Evolutionary conservation across 2,797 vertebrate genomes (phyloP).

Genomic region (Cercopithecus mitis): DNA sequence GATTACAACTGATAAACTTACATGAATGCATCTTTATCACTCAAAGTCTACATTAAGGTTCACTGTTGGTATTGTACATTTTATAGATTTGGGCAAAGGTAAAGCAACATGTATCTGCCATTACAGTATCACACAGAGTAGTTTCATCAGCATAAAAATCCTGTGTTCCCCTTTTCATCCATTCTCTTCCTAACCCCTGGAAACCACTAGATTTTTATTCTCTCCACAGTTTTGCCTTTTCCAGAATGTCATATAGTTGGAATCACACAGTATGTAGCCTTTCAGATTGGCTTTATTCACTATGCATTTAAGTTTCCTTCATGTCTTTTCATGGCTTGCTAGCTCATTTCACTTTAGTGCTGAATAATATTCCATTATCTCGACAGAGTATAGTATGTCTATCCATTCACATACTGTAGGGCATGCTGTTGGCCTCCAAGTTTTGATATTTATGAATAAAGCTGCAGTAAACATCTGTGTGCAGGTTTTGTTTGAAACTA

Average conservation of each 20-base stretch:
- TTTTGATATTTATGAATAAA: neutral
- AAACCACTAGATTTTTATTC: neutral
- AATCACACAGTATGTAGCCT: neutral
- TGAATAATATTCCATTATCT: neutral
- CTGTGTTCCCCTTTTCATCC: neutral
- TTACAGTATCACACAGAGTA: neutral
- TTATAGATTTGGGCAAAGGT: neutral
- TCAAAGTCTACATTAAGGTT: neutral
- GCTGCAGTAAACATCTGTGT: rapidly evolving
- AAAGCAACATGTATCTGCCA: no score
- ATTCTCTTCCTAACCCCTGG: rapidly evolving
- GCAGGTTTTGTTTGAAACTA: neutral
- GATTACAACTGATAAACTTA: neutral
- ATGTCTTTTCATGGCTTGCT: neutral
- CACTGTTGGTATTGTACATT: neutral
- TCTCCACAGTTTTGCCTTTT: neutral
- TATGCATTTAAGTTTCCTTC: neutral
- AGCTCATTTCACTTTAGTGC: neutral
- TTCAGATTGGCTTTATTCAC: neutral
- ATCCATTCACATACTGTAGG: neutral
- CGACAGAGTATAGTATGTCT: neutral
- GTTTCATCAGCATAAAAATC: neutral
- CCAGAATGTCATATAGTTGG: neutral
- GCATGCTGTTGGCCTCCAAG: neutral
- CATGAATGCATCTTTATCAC: neutral